Evolutionary conservation across 2,888 invertebrate genomes (phyloP).

Genomic region (Onchidella celtica): DNA sequence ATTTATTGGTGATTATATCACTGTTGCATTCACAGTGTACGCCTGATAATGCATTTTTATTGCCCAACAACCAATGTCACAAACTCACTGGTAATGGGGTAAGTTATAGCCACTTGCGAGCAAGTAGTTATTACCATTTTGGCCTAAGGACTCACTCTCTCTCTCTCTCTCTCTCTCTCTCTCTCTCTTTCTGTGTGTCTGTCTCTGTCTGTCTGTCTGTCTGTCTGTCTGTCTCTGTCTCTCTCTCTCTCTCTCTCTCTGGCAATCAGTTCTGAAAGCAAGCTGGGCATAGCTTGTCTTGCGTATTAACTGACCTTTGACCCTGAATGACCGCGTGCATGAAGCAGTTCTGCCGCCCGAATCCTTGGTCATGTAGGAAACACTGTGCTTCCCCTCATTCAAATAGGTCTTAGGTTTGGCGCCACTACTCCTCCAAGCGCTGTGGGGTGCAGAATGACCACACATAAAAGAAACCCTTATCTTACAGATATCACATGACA

Average conservation of each 20-base stretch:
- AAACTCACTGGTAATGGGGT: too few species aligned
- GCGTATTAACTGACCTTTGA: background rate
- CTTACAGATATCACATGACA: too few species aligned
- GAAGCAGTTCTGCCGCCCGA: background rate
- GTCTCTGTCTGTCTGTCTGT: background rate
- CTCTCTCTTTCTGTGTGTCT: background rate
- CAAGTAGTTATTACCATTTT: too few species aligned
- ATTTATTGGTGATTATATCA: too few species aligned
- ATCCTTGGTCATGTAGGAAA: slow-evolving; percentile 2
- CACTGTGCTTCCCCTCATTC: background rate
- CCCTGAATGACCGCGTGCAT: background rate
- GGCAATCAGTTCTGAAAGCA: background rate
- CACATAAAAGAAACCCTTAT: too few species aligned
- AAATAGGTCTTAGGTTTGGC: background rate
- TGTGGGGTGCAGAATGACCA: background rate
- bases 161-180: slow-evolving; percentile 23
- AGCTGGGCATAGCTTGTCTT: background rate
- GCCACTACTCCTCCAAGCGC: background rate
- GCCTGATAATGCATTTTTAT: too few species aligned
- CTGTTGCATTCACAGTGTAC: too few species aligned
- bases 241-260: slow-evolving; percentile 14
- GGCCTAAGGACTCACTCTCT: background rate
- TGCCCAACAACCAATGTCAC: too few species aligned
- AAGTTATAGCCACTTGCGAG: too few species aligned
- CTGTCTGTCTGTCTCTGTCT: background rate